Evolutionary conservation across 2,113 vertebrate species (phyloP).

Genomic region (Tretioscincus oriximinensis): DNA sequence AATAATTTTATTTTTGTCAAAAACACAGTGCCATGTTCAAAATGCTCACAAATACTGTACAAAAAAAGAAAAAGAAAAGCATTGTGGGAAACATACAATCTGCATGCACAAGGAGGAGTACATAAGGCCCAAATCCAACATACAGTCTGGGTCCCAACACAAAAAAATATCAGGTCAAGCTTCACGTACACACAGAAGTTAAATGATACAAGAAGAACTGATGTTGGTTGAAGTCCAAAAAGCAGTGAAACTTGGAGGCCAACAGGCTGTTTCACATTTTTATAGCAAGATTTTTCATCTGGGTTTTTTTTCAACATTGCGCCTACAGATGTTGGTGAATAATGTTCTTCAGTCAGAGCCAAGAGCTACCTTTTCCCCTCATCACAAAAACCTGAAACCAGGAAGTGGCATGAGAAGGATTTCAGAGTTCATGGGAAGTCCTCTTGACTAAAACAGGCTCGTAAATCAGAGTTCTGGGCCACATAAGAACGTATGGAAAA

Average conservation of each 20-base stretch:
- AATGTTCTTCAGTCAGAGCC: constrained; percentile 39
- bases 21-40: constrained; percentile 61
- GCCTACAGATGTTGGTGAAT: constrained; percentile 49
- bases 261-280: constrained; percentile 54
- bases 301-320: constrained; percentile 37
- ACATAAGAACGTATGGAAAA: constrained; percentile 34
- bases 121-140: constrained; percentile 64
- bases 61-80: constrained; percentile 61
- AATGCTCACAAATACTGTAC: constrained; percentile 75
- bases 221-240: constrained; percentile 66
- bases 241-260: constrained; percentile 58
- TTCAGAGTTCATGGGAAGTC: constrained; percentile 69
- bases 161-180: constrained; percentile 45
- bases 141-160: constrained; percentile 52
- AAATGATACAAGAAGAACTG: constrained; percentile 62
- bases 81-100: constrained; percentile 65
- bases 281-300: constrained; percentile 61
- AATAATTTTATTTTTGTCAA: constrained; percentile 75
- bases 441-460: constrained; percentile 64
- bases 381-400: constrained; percentile 50
- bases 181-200: constrained; percentile 62
- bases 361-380: constrained; percentile 48
- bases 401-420: constrained; percentile 51
- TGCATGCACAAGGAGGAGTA: constrained; percentile 64
- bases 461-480: constrained; percentile 60